Evolutionary conservation across 2,797 vertebrate genomes (phyloP).

Genomic region (Sebastes trivittatus): DNA sequence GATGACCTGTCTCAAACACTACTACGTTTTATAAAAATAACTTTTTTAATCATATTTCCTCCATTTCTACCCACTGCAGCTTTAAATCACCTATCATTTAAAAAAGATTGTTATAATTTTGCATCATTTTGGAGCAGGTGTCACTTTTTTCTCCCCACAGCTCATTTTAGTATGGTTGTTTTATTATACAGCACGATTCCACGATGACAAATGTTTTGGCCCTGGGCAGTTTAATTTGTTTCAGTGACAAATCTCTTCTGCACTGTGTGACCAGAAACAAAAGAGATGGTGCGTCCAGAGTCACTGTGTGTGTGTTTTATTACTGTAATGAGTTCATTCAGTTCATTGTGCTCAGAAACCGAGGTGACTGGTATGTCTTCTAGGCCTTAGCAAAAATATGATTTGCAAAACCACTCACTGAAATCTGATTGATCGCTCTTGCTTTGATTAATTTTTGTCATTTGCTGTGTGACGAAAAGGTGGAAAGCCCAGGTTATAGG

Average conservation of each 20-base stretch:
- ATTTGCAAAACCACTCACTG: neutral
- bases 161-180: neutral
- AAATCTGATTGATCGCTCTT: neutral
- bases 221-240: conserved; percentile 21
- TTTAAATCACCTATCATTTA: conserved; percentile 1
- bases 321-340: neutral
- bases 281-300: neutral
- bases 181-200: neutral
- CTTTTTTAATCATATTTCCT: no score
- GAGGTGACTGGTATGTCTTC: neutral
- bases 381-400: neutral
- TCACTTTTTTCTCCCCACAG: neutral
- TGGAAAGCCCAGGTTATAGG: neutral
- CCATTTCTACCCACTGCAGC: no score
- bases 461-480: neutral
- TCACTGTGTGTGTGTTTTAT: neutral
- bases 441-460: neutral
- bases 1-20: no score
- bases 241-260: conserved; percentile 22
- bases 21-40: no score
- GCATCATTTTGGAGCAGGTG: neutral
- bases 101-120: neutral
- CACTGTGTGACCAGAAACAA: neutral
- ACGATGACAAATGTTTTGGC: neutral
- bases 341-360: neutral